Evolutionary conservation across 2,888 invertebrate species (phyloP), one percentile per base, ranked within the genome.

Genomic region (Fragum sueziense): DNA sequence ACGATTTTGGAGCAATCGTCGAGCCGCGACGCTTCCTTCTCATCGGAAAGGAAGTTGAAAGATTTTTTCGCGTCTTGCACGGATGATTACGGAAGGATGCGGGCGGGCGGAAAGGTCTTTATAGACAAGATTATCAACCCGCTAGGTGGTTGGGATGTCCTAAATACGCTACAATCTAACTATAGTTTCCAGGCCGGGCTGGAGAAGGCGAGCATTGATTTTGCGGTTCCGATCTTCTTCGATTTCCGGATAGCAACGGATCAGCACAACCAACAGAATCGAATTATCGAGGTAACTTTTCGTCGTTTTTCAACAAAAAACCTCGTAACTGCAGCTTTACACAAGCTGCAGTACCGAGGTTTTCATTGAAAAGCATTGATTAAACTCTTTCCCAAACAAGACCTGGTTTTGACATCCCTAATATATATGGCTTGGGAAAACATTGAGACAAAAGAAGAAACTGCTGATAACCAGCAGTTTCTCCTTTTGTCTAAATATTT

Each of bases 41-140:
- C 93, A 3, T 92, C 95, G 4, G 94, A 94, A 82, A 94, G 94
- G 93, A 95, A 95, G 90, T 87, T 95, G 85, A 95, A 95, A 87
- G 93, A 94, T 83, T 94, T 95, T 85, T 95, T 95, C 90, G 94
- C 94, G 76, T 94, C 95, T 0, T 95, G 95, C 86, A 92, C 94
- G 91, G 89, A 91, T 81, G 88, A 89, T 51, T 90, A 87, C 69
- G 79, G 76, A 0, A 82, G 88, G 69, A 88, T 88, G 86, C 74
- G 73, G 7, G 74, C 81, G 9, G 84, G 86, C 14, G 89, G 88
- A 0, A 80, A 82, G 17, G 85, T 89, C 0, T 84, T 90, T 20
- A 71, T 90, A 1, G 82, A 86, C 0, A 85, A 86, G 57, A 81
- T 90, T 4, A 31, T 91, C 0, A 74, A 74, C 27, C 86, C 85